Evolutionary conservation across 2,113 vertebrate species (phyloP).

Genomic region (Isichthys henryi): DNA sequence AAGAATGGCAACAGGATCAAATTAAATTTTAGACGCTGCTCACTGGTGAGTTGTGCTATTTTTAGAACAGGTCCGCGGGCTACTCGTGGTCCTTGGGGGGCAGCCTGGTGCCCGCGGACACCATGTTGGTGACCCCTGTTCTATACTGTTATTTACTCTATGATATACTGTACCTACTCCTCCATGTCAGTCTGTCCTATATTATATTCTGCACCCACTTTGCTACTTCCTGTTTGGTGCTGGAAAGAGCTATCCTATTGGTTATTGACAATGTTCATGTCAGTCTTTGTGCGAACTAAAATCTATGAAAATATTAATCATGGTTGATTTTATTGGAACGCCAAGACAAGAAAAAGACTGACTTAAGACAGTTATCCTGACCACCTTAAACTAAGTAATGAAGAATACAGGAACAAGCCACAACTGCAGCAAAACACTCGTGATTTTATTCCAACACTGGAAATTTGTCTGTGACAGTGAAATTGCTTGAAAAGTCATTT

Average conservation of each 20-base stretch:
- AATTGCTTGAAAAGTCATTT: background rate
- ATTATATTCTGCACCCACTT: background rate
- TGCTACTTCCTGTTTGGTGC: background rate
- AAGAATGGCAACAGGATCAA: too few relatives aligned
- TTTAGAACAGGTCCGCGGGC: too few relatives aligned
- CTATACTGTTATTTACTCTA: background rate
- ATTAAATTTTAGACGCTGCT: too few relatives aligned
- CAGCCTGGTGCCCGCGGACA: too few relatives aligned
- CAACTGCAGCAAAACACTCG: background rate
- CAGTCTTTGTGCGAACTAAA: background rate
- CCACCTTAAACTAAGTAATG: background rate
- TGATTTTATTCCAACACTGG: background rate
- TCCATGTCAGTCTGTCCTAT: background rate
- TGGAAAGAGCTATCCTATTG: background rate
- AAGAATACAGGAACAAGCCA: background rate
- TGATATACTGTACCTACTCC: background rate
- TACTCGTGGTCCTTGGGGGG: too few relatives aligned
- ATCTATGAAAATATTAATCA: background rate
- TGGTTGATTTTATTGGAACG: background rate
- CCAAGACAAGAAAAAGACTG: background rate
- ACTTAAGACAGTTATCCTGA: background rate
- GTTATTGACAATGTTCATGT: background rate
- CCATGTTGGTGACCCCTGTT: too few relatives aligned
- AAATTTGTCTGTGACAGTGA: background rate
- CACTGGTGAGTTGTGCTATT: too few relatives aligned